Base-by-base conservation (phyloP, 2,888 invertebrate species). In the Masnerella sp. region DNA sequence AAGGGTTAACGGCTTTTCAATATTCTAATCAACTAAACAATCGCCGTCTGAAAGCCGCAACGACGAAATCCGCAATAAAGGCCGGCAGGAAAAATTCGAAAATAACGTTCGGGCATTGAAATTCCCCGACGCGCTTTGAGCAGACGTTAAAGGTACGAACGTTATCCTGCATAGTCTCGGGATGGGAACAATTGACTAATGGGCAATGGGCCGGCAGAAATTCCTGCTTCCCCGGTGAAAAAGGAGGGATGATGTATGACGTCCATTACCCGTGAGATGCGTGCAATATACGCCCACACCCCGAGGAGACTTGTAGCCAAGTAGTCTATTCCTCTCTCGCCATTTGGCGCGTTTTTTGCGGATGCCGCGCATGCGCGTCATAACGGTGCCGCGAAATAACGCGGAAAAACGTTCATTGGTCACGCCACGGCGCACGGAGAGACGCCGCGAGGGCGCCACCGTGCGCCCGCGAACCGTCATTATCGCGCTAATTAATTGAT, bases 201-300 rank as follows among this genome's bases (percentile, higher is more conserved):
- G 65, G 71, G 58, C 59, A 59, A 65, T 65, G 65, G 65, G 71
- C 71, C 65, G 47, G 59, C 47, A 72, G 59, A 52, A 65, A 65
- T 74, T 69, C 64, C 61, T 64, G 69, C 51, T 56, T 58, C 72
- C 51, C 77, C 49, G 25, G 68, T 59, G 69, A 69, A 69, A 54
- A 69, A 61, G 78, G 73, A 78, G 78, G 80, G 77, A 82, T 82
- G 83, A 83, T 82, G 80, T 82, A 82, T 81, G 81, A 76, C 80
- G 80, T 81, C 82, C 82, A 82, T 82, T 83, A 82, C 79, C 81
- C 69, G 75, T 77, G 79, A 79, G 79, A 80, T 80, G 82, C 78
- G 77, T 81, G 80, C 81, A 81, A 82, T 81, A 70, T 74, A 81
- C 82, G 82, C 82, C 82, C 78, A 83, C 83, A 81, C 81, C 82